Evolutionary conservation across 2,113 vertebrate genomes (phyloP), one percentile per base, ranked within the genome.

Genomic region (Marcusenius ussheri): DNA sequence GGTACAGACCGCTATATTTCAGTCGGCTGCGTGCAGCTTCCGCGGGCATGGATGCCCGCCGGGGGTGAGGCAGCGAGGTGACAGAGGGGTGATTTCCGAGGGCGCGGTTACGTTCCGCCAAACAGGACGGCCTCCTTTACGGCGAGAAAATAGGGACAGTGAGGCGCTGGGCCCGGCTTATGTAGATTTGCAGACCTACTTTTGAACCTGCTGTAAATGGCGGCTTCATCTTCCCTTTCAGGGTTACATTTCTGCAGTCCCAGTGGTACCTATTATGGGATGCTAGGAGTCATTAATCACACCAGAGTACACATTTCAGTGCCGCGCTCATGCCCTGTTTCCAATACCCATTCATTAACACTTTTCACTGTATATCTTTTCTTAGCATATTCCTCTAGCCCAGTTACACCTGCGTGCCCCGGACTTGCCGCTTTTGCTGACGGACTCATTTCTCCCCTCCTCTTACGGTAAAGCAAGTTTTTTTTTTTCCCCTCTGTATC

Each of bases 301-400:
- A 6, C 91, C 92, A 91, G 88, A 94, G 95, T 94, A 94, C 94
- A 94, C 93, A 95, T 95, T 94, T 93, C 94, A 94, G 94, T 92
- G 87, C 93, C 90, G 90, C 62, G 83, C 94, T 92, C 90, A 92
- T 92, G 91, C 92, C 90, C 93, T 93, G 91, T 93, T 94, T 94
- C 94, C 94, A 94, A 94, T 94, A 94, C 93, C 93, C 94, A 95
- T 95, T 96, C 95, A 95, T 96, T 95, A 95, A 94, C 93, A 92
- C 93, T 93, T 94, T 94, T 94, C 93, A 92, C 86, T 21, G 92
- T 91, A 91, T 92, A 93, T 94, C 94, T 95, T 94, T 94, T 93
- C 94, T 93, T 94, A 94, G 94, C 93, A 91, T 91, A 91, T 92
- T 88, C 91, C 92, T 92, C 90, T 90, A 80, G 91, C 88, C 89